Evolutionary conservation across 2,113 vertebrate species (phyloP).

Genomic region (Rana temporaria): DNA sequence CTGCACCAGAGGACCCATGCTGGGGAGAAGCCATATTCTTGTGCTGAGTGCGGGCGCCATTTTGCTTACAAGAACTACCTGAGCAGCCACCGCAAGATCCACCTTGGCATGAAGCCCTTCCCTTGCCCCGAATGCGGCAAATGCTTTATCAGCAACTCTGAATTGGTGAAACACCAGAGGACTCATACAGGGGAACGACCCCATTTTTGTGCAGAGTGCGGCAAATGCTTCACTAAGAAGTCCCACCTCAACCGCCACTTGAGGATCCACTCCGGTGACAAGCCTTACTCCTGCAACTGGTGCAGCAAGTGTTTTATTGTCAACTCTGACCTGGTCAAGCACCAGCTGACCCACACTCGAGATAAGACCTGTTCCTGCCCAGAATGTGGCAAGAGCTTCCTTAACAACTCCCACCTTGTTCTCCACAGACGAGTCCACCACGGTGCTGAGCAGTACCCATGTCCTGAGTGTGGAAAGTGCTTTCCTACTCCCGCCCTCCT

Average conservation of each 20-base stretch:
- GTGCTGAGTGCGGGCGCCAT: conserved; percentile 56
- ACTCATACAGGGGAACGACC: not conserved
- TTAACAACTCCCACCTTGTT: not conserved
- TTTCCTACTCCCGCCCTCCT: not conserved
- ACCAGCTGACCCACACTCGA: not conserved
- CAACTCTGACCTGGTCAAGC: not conserved
- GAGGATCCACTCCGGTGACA: not conserved
- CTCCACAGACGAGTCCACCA: not conserved
- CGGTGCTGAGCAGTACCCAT: not conserved
- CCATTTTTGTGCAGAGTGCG: not conserved
- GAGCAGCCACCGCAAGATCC: not conserved
- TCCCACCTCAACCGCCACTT: not conserved
- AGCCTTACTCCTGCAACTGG: not conserved
- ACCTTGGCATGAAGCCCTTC: not conserved
- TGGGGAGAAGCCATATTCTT: conserved; percentile 25
- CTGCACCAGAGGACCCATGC: conserved; percentile 69
- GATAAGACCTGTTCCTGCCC: not conserved
- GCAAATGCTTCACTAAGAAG: not conserved
- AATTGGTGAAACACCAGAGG: not conserved
- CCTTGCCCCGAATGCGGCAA: not conserved
- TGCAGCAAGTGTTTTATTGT: not conserved
- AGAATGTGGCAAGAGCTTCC: not conserved
- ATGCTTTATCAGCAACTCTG: not conserved
- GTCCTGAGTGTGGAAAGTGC: conserved; percentile 8
- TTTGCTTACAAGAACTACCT: conserved; percentile 55